Evolutionary conservation across 1,140 invertebrate species (phyloP), one percentile per base, ranked within the genome.

Genomic region (Cephus cinctus): DNA sequence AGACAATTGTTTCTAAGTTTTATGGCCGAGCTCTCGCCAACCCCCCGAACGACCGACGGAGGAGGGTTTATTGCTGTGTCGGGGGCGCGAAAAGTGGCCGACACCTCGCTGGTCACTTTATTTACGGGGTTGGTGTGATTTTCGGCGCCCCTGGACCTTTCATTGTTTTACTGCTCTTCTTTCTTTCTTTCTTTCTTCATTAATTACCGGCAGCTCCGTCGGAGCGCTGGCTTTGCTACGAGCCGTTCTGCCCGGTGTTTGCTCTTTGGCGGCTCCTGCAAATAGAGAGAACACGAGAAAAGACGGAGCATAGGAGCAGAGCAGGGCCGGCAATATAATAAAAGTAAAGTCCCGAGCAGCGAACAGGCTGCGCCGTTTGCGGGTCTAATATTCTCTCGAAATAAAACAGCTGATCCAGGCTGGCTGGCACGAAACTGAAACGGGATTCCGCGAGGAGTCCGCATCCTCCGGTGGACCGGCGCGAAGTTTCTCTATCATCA

Each of bases 1-100:
- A 67, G 66, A 67, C 66, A 67, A 69, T 69, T 69, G 66, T 69
- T 69, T 67, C 63, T 67, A 67, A 67, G 66, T 67, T 69, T 69
- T 69, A 69, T 67, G 66, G 48, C 51, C 40, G 52, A 31, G 48
- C 52, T 52, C 55, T 52, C 47, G 48, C 51, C 40, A 50, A 31
- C 45, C 52, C 50, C 55, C 52, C 47, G 50, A 61, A 60, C 59
- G 54, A 22, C 30, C 21, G 32, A 48, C 21, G 47, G 58, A 64
- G 60, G 66, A 62, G 58, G 67, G 63, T 72, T 72, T 72, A 72
- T 72, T 69, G 59, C 65, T 54, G 12, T 30, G 16, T 47, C 44
- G 15, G 54, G 35, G 48, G 18, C 27, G 43, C 57, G 36, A 16
- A n/a, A 35, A 35, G 32, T n/a, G 32, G 6, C 5, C 32, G 46